Evolutionary conservation across 2,113 vertebrate species (phyloP).

Genomic region (Todiramphus chloris): DNA sequence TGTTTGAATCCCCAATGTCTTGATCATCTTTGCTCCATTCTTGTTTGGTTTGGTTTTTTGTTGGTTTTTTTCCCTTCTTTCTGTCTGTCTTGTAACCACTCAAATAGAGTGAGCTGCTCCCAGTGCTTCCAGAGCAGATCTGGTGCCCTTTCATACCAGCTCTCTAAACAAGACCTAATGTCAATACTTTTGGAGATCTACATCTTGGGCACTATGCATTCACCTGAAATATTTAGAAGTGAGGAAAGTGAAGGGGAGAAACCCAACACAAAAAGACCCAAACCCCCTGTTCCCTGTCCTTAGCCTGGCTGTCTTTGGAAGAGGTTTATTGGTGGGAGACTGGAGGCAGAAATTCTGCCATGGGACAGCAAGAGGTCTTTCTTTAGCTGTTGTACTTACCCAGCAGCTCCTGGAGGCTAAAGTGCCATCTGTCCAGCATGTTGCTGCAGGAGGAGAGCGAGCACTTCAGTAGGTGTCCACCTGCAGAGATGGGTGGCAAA

Average conservation of each 20-base stretch:
- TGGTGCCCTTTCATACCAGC: slow-evolving; percentile 19
- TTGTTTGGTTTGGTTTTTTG: neutral
- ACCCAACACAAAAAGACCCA: neutral
- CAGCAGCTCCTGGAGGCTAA: too few relatives aligned
- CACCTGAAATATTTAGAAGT: neutral
- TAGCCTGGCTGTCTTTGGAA: neutral
- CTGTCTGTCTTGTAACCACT: neutral
- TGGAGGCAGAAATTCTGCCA: neutral
- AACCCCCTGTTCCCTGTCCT: neutral
- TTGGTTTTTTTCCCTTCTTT: neutral
- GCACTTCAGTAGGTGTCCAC: accelerated
- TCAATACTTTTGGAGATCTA: neutral
- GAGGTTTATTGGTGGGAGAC: neutral
- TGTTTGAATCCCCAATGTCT: neutral
- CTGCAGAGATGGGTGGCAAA: too few relatives aligned
- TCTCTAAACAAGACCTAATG: neutral
- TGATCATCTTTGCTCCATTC: neutral
- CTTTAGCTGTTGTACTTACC: neutral
- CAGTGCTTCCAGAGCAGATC: neutral
- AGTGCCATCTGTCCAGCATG: neutral
- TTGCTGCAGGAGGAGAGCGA: neutral
- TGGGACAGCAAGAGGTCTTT: neutral
- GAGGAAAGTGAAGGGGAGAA: neutral
- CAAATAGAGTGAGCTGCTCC: neutral
- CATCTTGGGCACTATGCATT: neutral